phyloP scores from a whole-genome alignment of 2,888 invertebrate genomes.

The Xylophagus ater region DNA sequence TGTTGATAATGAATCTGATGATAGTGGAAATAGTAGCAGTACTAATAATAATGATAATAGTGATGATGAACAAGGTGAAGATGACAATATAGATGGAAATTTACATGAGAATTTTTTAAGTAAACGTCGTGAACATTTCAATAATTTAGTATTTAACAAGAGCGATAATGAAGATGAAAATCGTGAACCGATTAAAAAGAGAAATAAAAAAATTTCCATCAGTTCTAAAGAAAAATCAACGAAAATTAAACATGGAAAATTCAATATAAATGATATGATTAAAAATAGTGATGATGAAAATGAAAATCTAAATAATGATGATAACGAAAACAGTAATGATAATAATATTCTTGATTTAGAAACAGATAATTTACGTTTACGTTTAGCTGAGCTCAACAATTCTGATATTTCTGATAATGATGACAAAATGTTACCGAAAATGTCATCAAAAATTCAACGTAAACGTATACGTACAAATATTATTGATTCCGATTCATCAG shows the following conservation, averaged over 20 bases:
- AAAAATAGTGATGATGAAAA: slow-evolving; percentile 8
- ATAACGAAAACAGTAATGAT: slow-evolving; percentile 18
- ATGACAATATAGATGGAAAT: slow-evolving; percentile 29
- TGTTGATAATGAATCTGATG: slow-evolving; percentile 1
- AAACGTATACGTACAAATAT: slow-evolving; percentile 29
- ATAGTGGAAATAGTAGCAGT: slow-evolving; percentile 15
- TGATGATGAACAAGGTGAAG: slow-evolving; percentile 31
- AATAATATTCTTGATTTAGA: slow-evolving; percentile 33
- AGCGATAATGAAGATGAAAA: slow-evolving; percentile 35
- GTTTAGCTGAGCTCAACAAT: slow-evolving; percentile 28
- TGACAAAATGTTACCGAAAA: slow-evolving; percentile 5
- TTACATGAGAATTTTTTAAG: slow-evolving; percentile 25
- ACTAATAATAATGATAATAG: slow-evolving; percentile 18
- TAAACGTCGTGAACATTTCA: slow-evolving; percentile 29
- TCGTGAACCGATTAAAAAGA: slow-evolving; percentile 20
- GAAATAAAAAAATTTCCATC: neutral
- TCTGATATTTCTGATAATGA: slow-evolving; percentile 23
- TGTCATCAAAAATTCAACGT: neutral
- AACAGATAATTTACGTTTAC: slow-evolving; percentile 34
- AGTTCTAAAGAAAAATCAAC: slow-evolving; percentile 17
- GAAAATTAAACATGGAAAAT: slow-evolving; percentile 11
- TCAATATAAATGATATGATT: slow-evolving; percentile 14
- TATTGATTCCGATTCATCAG: slow-evolving; percentile 36
- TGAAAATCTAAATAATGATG: slow-evolving; percentile 15
- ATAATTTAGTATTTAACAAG: slow-evolving; percentile 33